phyloP scores from a whole-genome alignment of 1,140 invertebrate species.

The Papilio glaucus region DNA sequence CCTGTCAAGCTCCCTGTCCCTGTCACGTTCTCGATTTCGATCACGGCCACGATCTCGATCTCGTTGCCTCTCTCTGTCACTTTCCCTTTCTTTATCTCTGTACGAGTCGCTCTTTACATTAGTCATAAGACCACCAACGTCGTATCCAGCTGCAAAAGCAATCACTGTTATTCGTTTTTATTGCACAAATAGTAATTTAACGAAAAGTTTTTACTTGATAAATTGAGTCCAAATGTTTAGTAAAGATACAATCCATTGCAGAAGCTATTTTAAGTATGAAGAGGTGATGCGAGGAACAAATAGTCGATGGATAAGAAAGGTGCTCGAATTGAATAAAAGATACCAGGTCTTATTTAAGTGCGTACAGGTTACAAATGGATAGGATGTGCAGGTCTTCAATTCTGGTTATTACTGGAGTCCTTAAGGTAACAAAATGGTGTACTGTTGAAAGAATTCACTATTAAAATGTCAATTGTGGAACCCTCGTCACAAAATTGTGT shows the following conservation, averaged over 20 bases:
- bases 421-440: too few relatives aligned
- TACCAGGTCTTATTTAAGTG: too few relatives aligned
- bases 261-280: too few relatives aligned
- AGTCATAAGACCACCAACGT: slow-evolving; percentile 95
- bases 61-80: neutral
- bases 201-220: neutral
- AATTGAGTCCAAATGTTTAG: neutral
- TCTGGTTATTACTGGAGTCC: too few relatives aligned
- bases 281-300: neutral
- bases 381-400: too few relatives aligned
- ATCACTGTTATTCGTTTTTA: slow-evolving; percentile 12
- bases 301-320: too few relatives aligned
- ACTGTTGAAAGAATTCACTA: too few relatives aligned
- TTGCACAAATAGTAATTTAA: slow-evolving; percentile 9
- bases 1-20: neutral
- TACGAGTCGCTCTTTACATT: slow-evolving; percentile 86
- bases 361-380: too few relatives aligned
- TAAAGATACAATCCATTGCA: too few relatives aligned
- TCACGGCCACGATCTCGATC: neutral
- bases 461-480: too few relatives aligned
- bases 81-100: slow-evolving; percentile 42
- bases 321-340: too few relatives aligned
- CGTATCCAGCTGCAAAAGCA: slow-evolving; percentile 91
- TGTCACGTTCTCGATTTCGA: neutral
- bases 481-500: too few relatives aligned